A percentile compares a stretch with the other conserved stretches of the same genome.
These are phyloP conservation scores for Tarsius wallacei DNA, from an alignment of 2,797 vertebrate genomes.

Conservation along the genomic window DNA sequence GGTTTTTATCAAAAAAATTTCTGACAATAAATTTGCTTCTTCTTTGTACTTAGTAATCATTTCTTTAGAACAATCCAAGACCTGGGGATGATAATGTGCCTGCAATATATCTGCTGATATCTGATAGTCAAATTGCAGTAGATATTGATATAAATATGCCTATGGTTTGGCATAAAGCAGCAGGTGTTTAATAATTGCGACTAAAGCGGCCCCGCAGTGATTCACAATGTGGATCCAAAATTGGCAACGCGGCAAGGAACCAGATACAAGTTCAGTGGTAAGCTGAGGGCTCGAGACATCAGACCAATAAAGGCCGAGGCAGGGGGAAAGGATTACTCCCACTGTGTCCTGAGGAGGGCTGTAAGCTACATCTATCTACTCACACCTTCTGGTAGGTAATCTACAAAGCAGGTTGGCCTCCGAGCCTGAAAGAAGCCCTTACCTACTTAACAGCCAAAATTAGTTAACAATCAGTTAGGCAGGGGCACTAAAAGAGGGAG, in stretches of 20 bases:
- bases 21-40: slow-evolving; percentile 87
- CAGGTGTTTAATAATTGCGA: slow-evolving; percentile 81
- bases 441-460: slow-evolving; percentile 73
- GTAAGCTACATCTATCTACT: slow-evolving; percentile 73
- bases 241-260: slow-evolving; percentile 62
- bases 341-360: slow-evolving; percentile 71
- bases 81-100: neutral
- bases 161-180: slow-evolving; percentile 39
- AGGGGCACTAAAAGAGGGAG: slow-evolving; percentile 66
- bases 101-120: neutral
- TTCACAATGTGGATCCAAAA: slow-evolving; percentile 56
- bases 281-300: slow-evolving; percentile 70
- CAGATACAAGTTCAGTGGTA: slow-evolving; percentile 70
- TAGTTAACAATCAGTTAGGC: slow-evolving; percentile 78
- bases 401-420: slow-evolving; percentile 65
- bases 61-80: slow-evolving; percentile 29
- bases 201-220: slow-evolving; percentile 54
- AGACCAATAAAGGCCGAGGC: slow-evolving; percentile 49
- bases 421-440: slow-evolving; percentile 71
- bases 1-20: slow-evolving; percentile 82
- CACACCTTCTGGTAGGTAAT: slow-evolving; percentile 78
- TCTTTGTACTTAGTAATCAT: slow-evolving; percentile 81
- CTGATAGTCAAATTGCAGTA: slow-evolving; percentile 61
- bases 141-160: neutral
- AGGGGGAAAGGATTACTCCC: slow-evolving; percentile 83